Evolutionary conservation across 2,797 vertebrate genomes (phyloP), one percentile per base, ranked within the genome.

Genomic region (Manis javanica): DNA sequence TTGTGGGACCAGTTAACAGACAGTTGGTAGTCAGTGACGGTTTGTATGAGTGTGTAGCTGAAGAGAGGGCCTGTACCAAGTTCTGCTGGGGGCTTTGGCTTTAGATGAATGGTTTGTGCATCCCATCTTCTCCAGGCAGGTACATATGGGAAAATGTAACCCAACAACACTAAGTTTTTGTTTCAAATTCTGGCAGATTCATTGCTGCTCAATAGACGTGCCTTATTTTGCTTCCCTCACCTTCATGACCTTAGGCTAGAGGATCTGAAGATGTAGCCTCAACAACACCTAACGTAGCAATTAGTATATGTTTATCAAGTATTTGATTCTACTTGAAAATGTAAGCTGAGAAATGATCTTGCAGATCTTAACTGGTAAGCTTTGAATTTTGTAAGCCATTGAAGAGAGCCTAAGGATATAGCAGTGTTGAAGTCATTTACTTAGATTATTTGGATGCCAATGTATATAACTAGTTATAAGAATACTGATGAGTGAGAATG

Each of bases 111-210:
- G 15, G 7, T 4, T 18, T 51, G 49, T 39, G 55, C 31, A 87
- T 94, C 71, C n/a, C 49, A 1, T 31, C 16, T 19, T 77, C 53
- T 82, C 39, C 46, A 88, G 39, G 42, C 12, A 88, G 21, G 72
- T 11, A 15, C 1, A 7, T 3, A 29, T 14, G 37, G n/a, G 19
- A 66, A 90, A 90, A 66, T 24, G 12, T 26, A 79, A 19, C 23
- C 1, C 42, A 69, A 24, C 13, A 34, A 34, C 34, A 34, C 34
- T 34, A 34, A 34, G 34, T 34, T 93, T 97, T 96, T 82, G 63
- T 93, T 97, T 96, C 68, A 74, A 39, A 94, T 91, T 96, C 75
- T 91, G 74, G 71, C 55, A 94, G 91, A 95, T 83, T 49, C 79
- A 68, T 71, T 89, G 39, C 66, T 90, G 59, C 57, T 66, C 8